Evolutionary conservation across 2,797 vertebrate genomes (phyloP), one percentile per base, ranked within the genome.

Genomic region (Champsocephalus esox): DNA sequence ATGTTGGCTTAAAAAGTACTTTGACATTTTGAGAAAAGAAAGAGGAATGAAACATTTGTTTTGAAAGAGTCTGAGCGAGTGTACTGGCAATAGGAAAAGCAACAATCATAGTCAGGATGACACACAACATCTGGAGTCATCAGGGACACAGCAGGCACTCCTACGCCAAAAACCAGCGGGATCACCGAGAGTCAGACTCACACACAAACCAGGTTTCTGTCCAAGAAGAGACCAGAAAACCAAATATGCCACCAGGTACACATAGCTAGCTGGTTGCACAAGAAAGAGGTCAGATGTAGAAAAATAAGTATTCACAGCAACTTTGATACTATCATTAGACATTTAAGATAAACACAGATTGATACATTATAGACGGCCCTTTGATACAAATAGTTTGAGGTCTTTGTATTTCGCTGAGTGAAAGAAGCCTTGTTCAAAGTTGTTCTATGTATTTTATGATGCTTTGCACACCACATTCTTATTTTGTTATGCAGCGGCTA

Each of bases 101-200:
- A 70, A 67, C 62, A 67, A 60, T 80, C 70, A 59, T n/a, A 57
- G 48, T 50, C 59, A 50, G 52, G 66, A 75, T 79, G 88, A 85
- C 84, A 86, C 65, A 28, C 68, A 87, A 81, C 89, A 91, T 90
- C 85, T 92, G 89, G 86, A 84, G 65, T 79, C 77, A 75, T 62
- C 70, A 75, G 82, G 79, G 77, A 84, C 87, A 85, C 71, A 78
- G 82, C 84, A 76, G 79, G 88, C 48, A 44, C 73, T 74, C 59
- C 59, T 65, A 77, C 49, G 66, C 73, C 75, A 75, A 61, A 61
- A 87, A 77, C 65, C 88, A 77, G 80, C 77, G 73, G 73, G 73
- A 77, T 43, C 56, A 66, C 69, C 48, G 13, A 50, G 70, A 44
- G 28, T 64, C 82, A 75, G 63, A 55, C 59, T 59, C 48, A 62